Evolutionary conservation across 2,113 vertebrate species (phyloP).

Genomic region (Chrysemys picta): DNA sequence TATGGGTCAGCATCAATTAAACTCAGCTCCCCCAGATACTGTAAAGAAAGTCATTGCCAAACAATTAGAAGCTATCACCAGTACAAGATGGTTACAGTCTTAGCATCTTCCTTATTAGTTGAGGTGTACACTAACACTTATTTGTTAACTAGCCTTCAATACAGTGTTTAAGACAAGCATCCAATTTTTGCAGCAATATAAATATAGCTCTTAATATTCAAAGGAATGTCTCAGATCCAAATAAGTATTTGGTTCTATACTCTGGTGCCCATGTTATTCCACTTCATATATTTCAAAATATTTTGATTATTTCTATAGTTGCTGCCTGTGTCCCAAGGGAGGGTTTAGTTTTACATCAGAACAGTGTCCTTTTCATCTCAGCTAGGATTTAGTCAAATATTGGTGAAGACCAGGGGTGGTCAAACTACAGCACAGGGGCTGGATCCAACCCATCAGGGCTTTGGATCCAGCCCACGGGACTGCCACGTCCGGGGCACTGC

Average conservation of each 20-base stretch:
- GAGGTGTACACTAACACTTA: neutral
- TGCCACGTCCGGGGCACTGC: too few relatives aligned
- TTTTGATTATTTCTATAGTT: neutral
- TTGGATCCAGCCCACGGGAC: too few relatives aligned
- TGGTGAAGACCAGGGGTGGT: too few relatives aligned
- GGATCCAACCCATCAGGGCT: too few relatives aligned
- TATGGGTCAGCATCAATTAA: slow-evolving; percentile 94
- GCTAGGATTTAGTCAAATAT: neutral
- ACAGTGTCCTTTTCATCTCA: too few relatives aligned
- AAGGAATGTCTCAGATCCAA: neutral
- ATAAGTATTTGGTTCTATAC: neutral
- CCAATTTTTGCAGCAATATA: neutral
- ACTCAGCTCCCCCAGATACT: slow-evolving; percentile 96
- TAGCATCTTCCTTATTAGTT: neutral
- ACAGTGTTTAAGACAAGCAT: neutral
- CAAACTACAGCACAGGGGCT: too few relatives aligned
- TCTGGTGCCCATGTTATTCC: neutral
- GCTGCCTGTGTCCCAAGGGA: neutral
- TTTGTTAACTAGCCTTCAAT: neutral
- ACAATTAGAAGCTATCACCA: neutral
- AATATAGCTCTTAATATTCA: neutral
- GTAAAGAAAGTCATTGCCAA: neutral
- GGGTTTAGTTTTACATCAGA: neutral
- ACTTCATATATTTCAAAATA: neutral
- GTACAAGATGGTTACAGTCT: neutral